Base-by-base conservation (phyloP, 2,888 invertebrate genomes). In the Sipha maydis region DNA sequence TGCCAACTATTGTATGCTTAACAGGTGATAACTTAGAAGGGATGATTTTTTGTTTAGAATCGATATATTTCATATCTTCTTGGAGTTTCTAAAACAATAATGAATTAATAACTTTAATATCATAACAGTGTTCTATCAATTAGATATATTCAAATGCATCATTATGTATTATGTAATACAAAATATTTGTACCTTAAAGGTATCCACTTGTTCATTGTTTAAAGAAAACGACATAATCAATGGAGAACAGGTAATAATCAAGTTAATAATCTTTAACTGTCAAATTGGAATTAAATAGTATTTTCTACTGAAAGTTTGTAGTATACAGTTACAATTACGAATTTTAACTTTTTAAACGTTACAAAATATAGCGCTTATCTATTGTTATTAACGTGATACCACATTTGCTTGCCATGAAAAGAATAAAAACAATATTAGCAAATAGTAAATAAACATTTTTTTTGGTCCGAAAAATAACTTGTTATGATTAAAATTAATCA, bases 361-460 rank as follows among this genome's bases (percentile, higher is more conserved):
- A 14, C 17, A 85, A 48, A 34, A 85, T 77, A 67, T 69, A 77
- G 77, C 67, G 77, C 85, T 85, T 85, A 85, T 84, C 84, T 41
- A 48, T 17, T 38, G 21, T 75, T 11, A 21, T 25, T 38, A 75
- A 38, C 7, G 11, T 38, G 75, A 75, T 75, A 75, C 34, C 38
- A 31, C 2, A 17, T 5, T 4, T 31, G 11, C 28, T 71, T 31
- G 31, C 7, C 7, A 71, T 71, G 17, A 71, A 0, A 28, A 17
- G 28, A 31, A 71, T 11, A 17, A 17, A 69, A 71, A 31, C n/a
- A 69, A 28, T 71, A 17, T 71, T 71, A 71, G 3, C 11, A 67
- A 28, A 28, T 71, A 3, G 11, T 14, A 71, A 69, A 71, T 71
- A 71, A 71, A 31, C 14, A 17, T 1, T 71, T 71, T 4, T 14